Evolutionary conservation across 2,113 vertebrate genomes (phyloP), one percentile per base, ranked within the genome.

Genomic region (Archilochus colubris): DNA sequence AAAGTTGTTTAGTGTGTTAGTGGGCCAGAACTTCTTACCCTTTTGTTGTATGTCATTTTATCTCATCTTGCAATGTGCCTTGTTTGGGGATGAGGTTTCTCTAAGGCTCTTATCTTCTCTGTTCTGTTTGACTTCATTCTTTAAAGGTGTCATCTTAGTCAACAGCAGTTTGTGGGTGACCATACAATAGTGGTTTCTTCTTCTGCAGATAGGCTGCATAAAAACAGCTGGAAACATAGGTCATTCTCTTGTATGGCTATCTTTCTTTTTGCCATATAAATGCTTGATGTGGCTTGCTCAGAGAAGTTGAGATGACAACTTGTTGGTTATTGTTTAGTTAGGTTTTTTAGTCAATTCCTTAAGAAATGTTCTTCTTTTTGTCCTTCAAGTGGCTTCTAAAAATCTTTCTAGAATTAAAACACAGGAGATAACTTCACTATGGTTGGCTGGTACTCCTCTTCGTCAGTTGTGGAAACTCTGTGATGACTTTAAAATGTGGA

Each of bases 1-100:
- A 75, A 94, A 82, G 77, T 72, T 95, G 25, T 90, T 96, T 94
- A 69, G 84, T 76, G 23, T 91, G 30, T 92, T 88, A 61, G 31
- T 0, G 1, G 85, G 63, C 59, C 68, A 58, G 46, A 94, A 61
- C 28, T 85, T 90, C 59, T 73, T 78, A 63, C 19, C 30, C 36
- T 93, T 80, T 86, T 64, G 25, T 55, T 89, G 24, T 55, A 7
- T n/a, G 30, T 82, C 36, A 11, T 25, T 91, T 88, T 87, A 72
- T 64, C 78, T 81, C 61, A 22, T 53, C 36, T 95, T 55, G 40
- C 67, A 59, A 36, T 19, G 24, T 21, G 43, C 17, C 21, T 59
- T 85, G 44, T 70, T 82, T 85, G 78, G 31, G 31, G n/a, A 48
- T 74, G 2, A 6, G 25, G 24, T 55, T 61, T 54, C 59, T 86